phyloP scores from a whole-genome alignment of 2,888 invertebrate genomes.

The Phyllotreta cruciferae region DNA sequence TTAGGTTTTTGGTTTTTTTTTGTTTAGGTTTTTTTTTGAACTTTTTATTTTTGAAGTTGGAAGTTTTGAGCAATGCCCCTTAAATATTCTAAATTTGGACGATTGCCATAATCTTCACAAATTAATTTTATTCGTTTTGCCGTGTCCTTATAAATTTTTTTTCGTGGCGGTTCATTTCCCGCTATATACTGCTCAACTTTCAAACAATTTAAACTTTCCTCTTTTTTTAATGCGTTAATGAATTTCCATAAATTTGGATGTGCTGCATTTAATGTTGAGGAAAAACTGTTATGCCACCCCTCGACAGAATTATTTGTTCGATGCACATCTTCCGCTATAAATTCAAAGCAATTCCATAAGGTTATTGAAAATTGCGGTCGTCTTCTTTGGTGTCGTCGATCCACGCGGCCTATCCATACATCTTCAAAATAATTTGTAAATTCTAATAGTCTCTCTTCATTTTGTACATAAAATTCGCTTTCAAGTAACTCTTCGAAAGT shows the following conservation, averaged over 20 bases:
- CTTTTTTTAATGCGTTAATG: not conserved
- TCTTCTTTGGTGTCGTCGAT: not conserved
- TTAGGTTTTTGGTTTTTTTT: not conserved
- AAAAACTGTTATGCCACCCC: slow-evolving; percentile 12
- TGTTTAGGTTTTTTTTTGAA: not conserved
- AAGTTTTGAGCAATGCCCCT: slow-evolving; percentile 11
- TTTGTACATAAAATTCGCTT: not conserved
- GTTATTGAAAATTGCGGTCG: slow-evolving; percentile 5
- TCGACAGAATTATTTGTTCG: slow-evolving; percentile 13
- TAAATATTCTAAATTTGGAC: slow-evolving; percentile 19
- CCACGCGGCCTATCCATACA: not conserved
- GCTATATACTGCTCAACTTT: slow-evolving; percentile 17
- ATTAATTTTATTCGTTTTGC: slow-evolving; percentile 9
- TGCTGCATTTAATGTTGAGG: too few relatives aligned
- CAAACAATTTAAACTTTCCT: not conserved
- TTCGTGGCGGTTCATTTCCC: slow-evolving; percentile 6
- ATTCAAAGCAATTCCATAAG: not conserved
- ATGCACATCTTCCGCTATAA: not conserved
- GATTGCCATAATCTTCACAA: not conserved
- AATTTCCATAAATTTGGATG: too few relatives aligned
- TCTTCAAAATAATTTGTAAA: not conserved
- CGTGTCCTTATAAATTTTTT: slow-evolving; percentile 13
- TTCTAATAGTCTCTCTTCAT: not conserved
- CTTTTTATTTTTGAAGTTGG: too few relatives aligned
- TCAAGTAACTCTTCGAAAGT: not conserved